A percentile compares a stretch with the other conserved stretches of the same genome.
Evolutionary conservation across 2,113 vertebrate species (phyloP).

Genomic region (Microcebus murinus): DNA sequence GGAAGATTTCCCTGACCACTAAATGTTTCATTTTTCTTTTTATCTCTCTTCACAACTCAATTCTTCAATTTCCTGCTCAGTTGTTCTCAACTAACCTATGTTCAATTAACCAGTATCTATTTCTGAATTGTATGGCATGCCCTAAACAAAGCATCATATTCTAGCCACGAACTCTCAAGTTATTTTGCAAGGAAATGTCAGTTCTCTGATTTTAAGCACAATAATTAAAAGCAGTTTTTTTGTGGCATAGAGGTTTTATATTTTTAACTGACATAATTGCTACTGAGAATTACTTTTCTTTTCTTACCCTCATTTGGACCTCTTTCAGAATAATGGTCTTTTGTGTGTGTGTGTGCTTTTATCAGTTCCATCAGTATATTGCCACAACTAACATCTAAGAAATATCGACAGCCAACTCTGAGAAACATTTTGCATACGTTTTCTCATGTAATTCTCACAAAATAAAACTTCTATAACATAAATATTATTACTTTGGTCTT

Average conservation of each 20-base stretch:
- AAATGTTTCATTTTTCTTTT: constrained; percentile 1
- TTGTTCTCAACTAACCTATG: background rate
- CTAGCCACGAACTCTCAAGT: background rate
- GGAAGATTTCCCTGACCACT: background rate
- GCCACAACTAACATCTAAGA: background rate
- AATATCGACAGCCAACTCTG: background rate
- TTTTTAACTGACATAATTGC: constrained; percentile 2
- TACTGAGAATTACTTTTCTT: background rate
- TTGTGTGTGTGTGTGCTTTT: background rate
- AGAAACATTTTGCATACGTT: background rate
- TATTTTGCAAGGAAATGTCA: background rate
- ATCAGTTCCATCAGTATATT: background rate
- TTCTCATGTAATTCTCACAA: background rate
- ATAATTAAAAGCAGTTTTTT: background rate
- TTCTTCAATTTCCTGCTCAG: background rate
- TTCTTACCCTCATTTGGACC: background rate
- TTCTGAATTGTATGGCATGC: background rate
- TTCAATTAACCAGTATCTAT: background rate
- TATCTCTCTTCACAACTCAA: background rate
- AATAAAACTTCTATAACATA: background rate
- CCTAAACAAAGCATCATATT: background rate
- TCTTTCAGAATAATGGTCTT: background rate
- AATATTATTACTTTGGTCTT: background rate
- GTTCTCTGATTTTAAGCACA: background rate
- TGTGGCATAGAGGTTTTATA: background rate